Conservation (phyloP, 2,888 invertebrate species). For the Muscina levida region DNA sequence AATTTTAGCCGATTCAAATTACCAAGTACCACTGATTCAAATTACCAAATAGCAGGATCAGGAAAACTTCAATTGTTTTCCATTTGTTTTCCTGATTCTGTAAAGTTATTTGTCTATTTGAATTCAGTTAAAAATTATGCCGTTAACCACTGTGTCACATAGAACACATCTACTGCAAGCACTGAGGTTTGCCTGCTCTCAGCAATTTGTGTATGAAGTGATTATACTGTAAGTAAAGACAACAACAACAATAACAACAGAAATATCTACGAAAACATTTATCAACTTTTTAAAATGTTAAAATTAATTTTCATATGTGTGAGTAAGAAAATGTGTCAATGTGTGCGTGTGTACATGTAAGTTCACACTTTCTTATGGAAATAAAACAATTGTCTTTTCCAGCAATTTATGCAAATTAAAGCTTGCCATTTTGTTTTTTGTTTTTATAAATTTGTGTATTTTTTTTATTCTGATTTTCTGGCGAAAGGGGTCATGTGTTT, state of each 20-base stretch:
- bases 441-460: constrained; percentile 1
- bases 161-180: too few relatives aligned
- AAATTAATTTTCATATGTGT: constrained; percentile 39
- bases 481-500: constrained; percentile 55
- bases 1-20: too few relatives aligned
- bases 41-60: too few relatives aligned
- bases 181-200: constrained; percentile 12
- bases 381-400: constrained; percentile 38
- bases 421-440: constrained; percentile 24
- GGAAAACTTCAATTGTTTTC: too few relatives aligned
- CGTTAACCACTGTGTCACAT: too few relatives aligned
- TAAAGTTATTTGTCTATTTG: too few relatives aligned
- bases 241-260: too few relatives aligned
- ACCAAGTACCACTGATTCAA: too few relatives aligned
- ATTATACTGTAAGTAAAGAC: constrained; percentile 46
- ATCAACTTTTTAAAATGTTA: constrained; percentile 52
- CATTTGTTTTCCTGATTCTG: too few relatives aligned
- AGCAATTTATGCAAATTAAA: constrained; percentile 49
- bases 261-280: constrained; percentile 51
- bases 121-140: too few relatives aligned
- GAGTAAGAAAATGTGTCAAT: constrained; percentile 70
- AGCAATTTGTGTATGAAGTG: constrained; percentile 59
- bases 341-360: background rate
- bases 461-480: background rate
- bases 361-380: constrained; percentile 13